Evolutionary conservation across 2,888 invertebrate genomes (phyloP), one percentile per base, ranked within the genome.

Genomic region (Agrochola lota): DNA sequence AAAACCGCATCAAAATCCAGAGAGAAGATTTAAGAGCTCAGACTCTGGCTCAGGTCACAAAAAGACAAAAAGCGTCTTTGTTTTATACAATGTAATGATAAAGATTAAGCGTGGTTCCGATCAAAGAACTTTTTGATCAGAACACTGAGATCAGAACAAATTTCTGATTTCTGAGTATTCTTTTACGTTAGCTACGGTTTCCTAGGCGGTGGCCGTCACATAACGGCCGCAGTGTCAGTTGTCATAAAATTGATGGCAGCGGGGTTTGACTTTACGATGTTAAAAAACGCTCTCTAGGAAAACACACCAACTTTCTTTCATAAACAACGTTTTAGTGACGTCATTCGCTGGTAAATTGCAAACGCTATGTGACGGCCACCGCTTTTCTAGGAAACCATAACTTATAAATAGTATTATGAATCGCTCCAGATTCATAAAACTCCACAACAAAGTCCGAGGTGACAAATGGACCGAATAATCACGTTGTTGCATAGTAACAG

Each of bases 341-440:
- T 55, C 55, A 55, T 55, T 55, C 11, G 11, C 55, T 9, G 40
- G 40, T 55, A 55, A 12, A 57, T 57, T n/a, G 0, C n/a, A n/a
- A 11, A 11, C 55, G n/a, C 5, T 57, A 11, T 57, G n/a, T n/a
- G 4, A n/a, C 12, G 9, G 23, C n/a, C 11, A 57, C 4, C 11
- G n/a, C 1, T n/a, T n/a, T 4, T n/a, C 1, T 11, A 4, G 23
- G 5, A 57, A n/a, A n/a, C 5, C 11, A 1, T 4, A 12, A 4
- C 57, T 57, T n/a, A 7, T 6, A n/a, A 35, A 1, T 20, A 20
- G 9, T 62, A 20, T 30, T 30, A 11, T 63, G 40, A 40, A 40
- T 40, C 40, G 40, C 7, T 7, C 40, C 7, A 40, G 40, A 40
- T 40, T 40, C 40, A 40, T 7, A 40, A 40, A 40, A 40, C 40